These are phyloP conservation scores for Brotula barbata DNA, from an alignment of 2,797 vertebrate genomes.

Conservation along the genomic window DNA sequence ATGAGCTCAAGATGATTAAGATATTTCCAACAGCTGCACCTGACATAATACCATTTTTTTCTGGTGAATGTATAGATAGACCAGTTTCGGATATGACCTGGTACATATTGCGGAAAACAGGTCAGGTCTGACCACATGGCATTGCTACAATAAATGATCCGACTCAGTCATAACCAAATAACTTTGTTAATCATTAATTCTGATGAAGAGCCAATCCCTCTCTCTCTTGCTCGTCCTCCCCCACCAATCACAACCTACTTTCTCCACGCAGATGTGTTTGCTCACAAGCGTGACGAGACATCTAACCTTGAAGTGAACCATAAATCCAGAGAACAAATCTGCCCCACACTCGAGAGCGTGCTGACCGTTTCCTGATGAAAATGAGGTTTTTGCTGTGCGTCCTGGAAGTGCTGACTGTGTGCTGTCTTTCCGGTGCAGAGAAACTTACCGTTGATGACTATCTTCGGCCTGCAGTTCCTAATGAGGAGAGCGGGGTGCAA, in stretches of 20 bases:
- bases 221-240: not conserved
- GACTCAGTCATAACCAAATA: too few species aligned
- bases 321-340: conserved; percentile 1
- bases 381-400: conserved; percentile 18
- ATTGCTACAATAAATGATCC: too few species aligned
- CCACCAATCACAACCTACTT: not conserved
- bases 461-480: not conserved
- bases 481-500: not conserved
- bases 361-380: not conserved
- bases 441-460: not conserved
- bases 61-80: too few species aligned
- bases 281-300: conserved; percentile 19
- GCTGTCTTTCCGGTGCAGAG: conserved; percentile 17
- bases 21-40: conserved; percentile 36
- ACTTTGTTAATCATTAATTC: too few species aligned
- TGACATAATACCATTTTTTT: conserved; percentile 38
- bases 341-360: not conserved
- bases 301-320: conserved; percentile 16
- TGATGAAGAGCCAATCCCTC: not conserved
- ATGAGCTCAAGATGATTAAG: conserved; percentile 15
- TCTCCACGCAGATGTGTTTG: conserved; percentile 41
- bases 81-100: too few species aligned
- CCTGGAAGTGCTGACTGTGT: conserved; percentile 14
- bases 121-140: not conserved
- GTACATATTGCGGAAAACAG: not conserved